Evolutionary conservation across 1,140 invertebrate species (phyloP), one percentile per base, ranked within the genome.

Genomic region (Sminthurinus signatus): DNA sequence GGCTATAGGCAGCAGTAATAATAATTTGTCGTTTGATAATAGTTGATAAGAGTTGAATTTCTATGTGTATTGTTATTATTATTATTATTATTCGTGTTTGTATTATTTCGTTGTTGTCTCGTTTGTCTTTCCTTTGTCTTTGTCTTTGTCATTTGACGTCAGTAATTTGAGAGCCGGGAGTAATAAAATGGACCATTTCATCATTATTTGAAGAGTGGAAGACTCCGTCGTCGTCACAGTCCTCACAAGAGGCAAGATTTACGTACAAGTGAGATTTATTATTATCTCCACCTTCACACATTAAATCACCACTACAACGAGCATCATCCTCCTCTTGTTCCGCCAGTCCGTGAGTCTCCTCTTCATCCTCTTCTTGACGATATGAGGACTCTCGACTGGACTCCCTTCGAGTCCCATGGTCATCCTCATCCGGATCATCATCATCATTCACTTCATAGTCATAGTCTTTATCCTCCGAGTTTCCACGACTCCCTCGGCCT

Each of bases 141-240:
- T 5, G 32, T 36, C 32, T 36, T 52, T 48, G 44, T 48, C 50
- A 52, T 27, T 52, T 52, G 50, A 52, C 28, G 50, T 28, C 27
- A 27, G 23, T 29, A 52, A 52, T 52, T 52, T 52, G 50, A 52
- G 50, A 52, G n/a, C 23, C 50, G 28, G 50, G 50, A 29, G 50
- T 28, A 27, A 52, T 52, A 52, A 52, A 52, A n/a, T n/a, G 14
- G 5, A 52, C 50, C 28, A 25, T 29, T 52, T 52, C 50, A 52
- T 52, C 50, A 52, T 52, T 52, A 28, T 52, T 52, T 23, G n/a
- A n/a, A n/a, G n/a, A n/a, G n/a, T 52, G 23, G 50, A 27, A 52
- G 50, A 52, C 50, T 27, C 25, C 10, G 19, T 52, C 46, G 46
- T 8, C 19, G 23, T 23, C 23, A 52, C 23, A 14, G 5, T 28